Evolutionary conservation across 1,140 invertebrate genomes (phyloP), one percentile per base, ranked within the genome.

Genomic region (Diuraphis noxia): DNA sequence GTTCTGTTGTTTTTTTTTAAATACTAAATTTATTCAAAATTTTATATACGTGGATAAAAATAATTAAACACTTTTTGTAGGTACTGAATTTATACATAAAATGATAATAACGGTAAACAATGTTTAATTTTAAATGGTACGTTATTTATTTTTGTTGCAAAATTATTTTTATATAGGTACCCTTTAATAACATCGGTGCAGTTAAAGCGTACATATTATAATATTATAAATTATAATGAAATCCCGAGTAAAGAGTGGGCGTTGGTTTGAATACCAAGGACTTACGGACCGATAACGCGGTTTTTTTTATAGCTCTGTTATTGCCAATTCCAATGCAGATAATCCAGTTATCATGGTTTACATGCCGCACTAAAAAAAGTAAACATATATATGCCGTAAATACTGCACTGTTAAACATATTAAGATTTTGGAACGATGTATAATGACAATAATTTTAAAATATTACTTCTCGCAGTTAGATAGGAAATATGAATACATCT

Each of bases 301-400:
- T 84, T 36, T 85, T 49, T 82, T 84, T 84, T 84, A 84, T 43
- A 43, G n/a, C n/a, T 46, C 30, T 85, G 30, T 46, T 82, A 30
- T 41, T 82, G 81, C 81, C 81, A 85, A 85, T 85, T 85, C 40
- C 41, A 46, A 85, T 85, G n/a, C 41, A 85, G 84, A 85, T 85
- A 85, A 85, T 85, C 34, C n/a, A 34, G 84, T 85, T 85, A 85
- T 85, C 84, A 5, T 85, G 19, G 40, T 85, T 85, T 85, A 34
- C 84, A 46, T 36, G n/a, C 30, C 8, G 9, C 25, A 46, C 30
- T 34, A 46, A 46, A 34, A 49, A 85, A 84, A 85, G 17, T 85
- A 85, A 49, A n/a, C 21, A 46, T 43, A 43, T 43, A 43, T 30
- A 5, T 5, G 43, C 49, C 30, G n/a, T 85, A 85, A 85, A 85